These are phyloP conservation scores for Drosophila longiperda DNA, from an alignment of 2,888 invertebrate genomes.

Conservation along the genomic window DNA sequence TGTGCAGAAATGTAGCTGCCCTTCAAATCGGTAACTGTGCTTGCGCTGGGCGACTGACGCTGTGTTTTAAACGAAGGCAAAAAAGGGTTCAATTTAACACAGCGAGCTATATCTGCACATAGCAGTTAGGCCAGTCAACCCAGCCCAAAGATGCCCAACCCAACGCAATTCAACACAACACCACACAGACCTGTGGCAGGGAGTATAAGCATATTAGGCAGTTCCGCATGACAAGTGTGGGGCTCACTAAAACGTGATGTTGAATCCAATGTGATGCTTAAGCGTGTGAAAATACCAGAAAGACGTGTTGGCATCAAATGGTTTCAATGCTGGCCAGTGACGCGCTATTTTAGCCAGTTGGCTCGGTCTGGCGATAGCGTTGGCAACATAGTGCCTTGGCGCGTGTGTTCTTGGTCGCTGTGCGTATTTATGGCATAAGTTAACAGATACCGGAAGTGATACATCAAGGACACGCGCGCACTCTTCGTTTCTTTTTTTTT, in stretches of 20 bases:
- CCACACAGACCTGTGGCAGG: slow-evolving; percentile 2
- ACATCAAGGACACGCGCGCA: slow-evolving; percentile 73
- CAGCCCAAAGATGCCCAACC: not conserved
- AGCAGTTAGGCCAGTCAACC: slow-evolving; percentile 10
- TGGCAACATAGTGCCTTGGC: slow-evolving; percentile 39
- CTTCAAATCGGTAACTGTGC: slow-evolving; percentile 13
- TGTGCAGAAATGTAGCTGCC: slow-evolving; percentile 2
- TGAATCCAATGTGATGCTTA: slow-evolving; percentile 85
- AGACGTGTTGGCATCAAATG: slow-evolving; percentile 82
- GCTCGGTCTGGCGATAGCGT: slow-evolving; percentile 17
- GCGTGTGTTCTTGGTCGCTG: slow-evolving; percentile 68
- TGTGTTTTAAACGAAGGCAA: slow-evolving; percentile 30
- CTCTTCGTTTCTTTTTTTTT: slow-evolving; percentile 34
- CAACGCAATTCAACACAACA: not conserved
- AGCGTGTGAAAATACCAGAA: slow-evolving; percentile 85
- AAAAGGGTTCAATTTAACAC: slow-evolving; percentile 68
- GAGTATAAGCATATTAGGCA: slow-evolving; percentile 74
- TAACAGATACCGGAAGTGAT: slow-evolving; percentile 81
- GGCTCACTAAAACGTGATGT: slow-evolving; percentile 82
- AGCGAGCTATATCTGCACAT: slow-evolving; percentile 31
- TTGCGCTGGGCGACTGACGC: slow-evolving; percentile 9
- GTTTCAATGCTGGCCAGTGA: slow-evolving; percentile 60
- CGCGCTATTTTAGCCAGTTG: slow-evolving; percentile 51
- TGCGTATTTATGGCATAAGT: slow-evolving; percentile 77
- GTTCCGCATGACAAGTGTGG: slow-evolving; percentile 43